Base-by-base conservation (phyloP, 1,140 invertebrate genomes). In the Zaprionus taronus region DNA sequence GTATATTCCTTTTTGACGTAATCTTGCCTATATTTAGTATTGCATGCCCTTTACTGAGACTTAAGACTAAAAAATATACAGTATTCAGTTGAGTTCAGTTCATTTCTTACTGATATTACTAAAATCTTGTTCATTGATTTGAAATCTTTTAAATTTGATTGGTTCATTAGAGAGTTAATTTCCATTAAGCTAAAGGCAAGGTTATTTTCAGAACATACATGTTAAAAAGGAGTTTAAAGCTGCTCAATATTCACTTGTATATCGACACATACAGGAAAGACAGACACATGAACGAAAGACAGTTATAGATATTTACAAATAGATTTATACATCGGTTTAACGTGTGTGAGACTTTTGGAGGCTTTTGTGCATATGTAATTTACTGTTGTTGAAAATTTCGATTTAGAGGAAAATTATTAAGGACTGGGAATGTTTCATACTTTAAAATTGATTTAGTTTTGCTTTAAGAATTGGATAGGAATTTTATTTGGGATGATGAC, bases 291-390 rank as follows among this genome's bases (percentile, higher is more conserved):
- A 7, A 53, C 20, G 17, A 56, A 36, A 69, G 17, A 61, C 1
- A 38, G 53, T 77, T 67, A 72, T 75, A 78, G n/a, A 75, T 86
- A 89, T 89, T 77, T 80, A 77, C 74, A 81, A 64, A 58, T 72
- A 38, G 44, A 47, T 47, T 17, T 47, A 56, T 44, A 72, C 60
- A 75, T 62, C 61, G 72, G 68, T 63, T 68, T 64, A 20, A 60
- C 7, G 24, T 49, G 60, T 68, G 49, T 64, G 38, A 53, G 22
- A 41, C 44, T 41, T n/a, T 41, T 41, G 38, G 63, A 74, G 58
- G 62, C 49, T 79, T 64, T 87, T 75, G 53, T 71, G 71, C 67
- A 83, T 87, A 83, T 85, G 83, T 83, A 81, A 62, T 80, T 71
- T 71, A 71, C 61, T 71, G 61, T 61, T 63, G 56, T 66, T 65